Evolutionary conservation across 2,113 vertebrate species (phyloP).

Genomic region (Otocyon megalotis): DNA sequence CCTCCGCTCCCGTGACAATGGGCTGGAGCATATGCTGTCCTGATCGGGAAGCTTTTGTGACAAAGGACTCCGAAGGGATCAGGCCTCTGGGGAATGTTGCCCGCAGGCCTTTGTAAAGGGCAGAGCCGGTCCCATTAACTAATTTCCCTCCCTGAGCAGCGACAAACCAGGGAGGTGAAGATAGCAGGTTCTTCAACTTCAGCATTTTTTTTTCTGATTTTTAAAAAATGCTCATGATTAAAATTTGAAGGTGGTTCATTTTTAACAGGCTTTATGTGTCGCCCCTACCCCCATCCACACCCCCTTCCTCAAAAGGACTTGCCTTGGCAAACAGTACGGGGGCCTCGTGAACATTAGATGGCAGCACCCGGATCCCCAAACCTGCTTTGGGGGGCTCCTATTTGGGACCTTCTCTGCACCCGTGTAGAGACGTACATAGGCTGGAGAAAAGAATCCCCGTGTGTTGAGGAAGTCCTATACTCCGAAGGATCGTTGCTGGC

Average conservation of each 20-base stretch:
- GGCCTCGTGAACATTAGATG: not conserved
- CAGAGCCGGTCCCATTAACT: conserved; percentile 28
- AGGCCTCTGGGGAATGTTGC: conserved; percentile 8
- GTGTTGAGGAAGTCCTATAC: not conserved
- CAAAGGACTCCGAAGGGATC: conserved; percentile 62
- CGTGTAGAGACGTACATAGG: not conserved
- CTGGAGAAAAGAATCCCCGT: not conserved
- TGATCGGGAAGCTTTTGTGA: conserved; percentile 66
- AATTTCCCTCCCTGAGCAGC: conserved; percentile 9
- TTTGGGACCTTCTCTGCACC: not conserved
- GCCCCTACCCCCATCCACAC: not conserved
- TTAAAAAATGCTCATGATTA: not conserved
- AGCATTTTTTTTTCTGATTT: not conserved
- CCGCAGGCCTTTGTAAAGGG: conserved; percentile 31
- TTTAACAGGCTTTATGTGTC: no score
- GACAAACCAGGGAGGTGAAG: not conserved
- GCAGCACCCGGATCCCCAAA: not conserved
- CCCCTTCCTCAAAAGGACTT: not conserved
- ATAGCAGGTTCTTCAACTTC: not conserved
- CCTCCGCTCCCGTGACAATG: conserved; percentile 50
- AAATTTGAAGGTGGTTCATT: not conserved
- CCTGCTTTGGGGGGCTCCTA: not conserved
- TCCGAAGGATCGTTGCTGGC: not conserved
- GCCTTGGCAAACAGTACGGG: not conserved
- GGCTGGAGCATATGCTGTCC: conserved; percentile 68